Evolutionary conservation across 2,113 vertebrate species (phyloP).

Genomic region (Geococcyx californianus): DNA sequence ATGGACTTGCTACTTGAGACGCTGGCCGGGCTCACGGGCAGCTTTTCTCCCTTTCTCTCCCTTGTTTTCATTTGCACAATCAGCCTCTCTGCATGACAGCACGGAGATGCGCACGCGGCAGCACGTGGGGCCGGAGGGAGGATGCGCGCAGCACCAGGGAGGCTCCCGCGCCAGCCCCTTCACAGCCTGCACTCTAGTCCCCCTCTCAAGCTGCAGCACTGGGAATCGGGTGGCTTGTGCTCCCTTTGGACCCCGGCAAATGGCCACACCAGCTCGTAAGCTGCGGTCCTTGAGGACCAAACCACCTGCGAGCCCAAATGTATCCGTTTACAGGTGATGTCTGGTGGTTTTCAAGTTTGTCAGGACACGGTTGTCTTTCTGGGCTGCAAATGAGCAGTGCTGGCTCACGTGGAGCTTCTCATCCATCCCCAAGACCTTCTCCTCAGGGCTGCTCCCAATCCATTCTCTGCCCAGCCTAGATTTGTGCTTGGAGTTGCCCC

Average conservation of each 20-base stretch:
- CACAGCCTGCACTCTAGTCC: rapidly evolving
- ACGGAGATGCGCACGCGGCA: background rate
- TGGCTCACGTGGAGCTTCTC: too few species aligned
- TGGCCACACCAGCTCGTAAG: rapidly evolving
- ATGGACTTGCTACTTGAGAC: too few species aligned
- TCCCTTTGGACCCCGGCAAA: background rate
- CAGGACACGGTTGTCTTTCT: too few species aligned
- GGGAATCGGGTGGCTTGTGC: rapidly evolving
- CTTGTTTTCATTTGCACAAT: background rate
- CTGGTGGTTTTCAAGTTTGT: rapidly evolving
- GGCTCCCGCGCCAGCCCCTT: background rate
- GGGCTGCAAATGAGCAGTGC: too few species aligned
- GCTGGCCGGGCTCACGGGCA: too few species aligned
- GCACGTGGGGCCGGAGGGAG: background rate
- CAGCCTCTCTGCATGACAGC: background rate
- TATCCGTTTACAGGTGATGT: rapidly evolving
- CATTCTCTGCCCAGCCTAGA: too few species aligned
- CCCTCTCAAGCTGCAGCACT: rapidly evolving
- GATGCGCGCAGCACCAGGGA: background rate
- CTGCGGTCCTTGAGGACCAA: rapidly evolving
- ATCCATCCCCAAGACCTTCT: too few species aligned
- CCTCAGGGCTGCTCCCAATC: too few species aligned
- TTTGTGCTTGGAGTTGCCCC: too few species aligned
- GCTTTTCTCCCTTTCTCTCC: background rate
- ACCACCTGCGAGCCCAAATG: rapidly evolving